A percentile compares a stretch with the other conserved stretches of the same genome.
These are phyloP conservation scores for Dipodomys spectabilis DNA, from an alignment of 2,113 vertebrate genomes.

Conservation along the genomic window DNA sequence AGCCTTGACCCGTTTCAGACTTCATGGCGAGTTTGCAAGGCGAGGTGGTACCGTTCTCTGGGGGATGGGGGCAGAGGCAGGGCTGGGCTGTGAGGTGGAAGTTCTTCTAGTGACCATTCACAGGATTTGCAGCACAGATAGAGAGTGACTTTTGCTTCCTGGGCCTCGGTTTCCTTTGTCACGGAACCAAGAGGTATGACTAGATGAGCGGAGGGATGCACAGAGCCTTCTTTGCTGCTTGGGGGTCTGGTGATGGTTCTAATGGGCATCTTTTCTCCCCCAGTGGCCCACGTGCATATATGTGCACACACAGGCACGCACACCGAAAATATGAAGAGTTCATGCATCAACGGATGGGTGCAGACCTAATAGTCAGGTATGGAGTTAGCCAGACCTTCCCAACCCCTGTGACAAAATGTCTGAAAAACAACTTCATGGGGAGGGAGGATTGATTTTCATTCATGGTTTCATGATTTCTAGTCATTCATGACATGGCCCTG, in stretches of 20 bases:
- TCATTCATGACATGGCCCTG: background rate
- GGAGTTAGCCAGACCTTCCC: background rate
- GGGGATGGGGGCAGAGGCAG: background rate
- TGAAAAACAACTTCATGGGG: background rate
- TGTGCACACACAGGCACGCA: too few species aligned
- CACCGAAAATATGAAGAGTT: background rate
- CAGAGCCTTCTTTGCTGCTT: background rate
- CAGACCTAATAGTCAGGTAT: background rate
- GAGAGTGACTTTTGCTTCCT: background rate
- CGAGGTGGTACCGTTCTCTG: background rate
- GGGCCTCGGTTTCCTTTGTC: background rate
- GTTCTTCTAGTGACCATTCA: background rate
- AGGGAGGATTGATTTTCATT: background rate
- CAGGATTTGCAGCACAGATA: background rate
- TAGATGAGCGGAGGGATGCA: background rate
- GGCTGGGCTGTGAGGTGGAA: background rate
- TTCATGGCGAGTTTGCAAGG: background rate
- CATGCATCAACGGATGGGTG: background rate
- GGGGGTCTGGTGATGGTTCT: background rate
- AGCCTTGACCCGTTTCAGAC: background rate
- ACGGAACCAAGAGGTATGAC: background rate
- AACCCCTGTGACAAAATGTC: background rate
- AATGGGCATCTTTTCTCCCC: background rate
- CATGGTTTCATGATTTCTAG: background rate
- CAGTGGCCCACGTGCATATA: background rate